Base-by-base conservation (phyloP, 2,113 vertebrate species). In the Onychostruthus taczanowskii region DNA sequence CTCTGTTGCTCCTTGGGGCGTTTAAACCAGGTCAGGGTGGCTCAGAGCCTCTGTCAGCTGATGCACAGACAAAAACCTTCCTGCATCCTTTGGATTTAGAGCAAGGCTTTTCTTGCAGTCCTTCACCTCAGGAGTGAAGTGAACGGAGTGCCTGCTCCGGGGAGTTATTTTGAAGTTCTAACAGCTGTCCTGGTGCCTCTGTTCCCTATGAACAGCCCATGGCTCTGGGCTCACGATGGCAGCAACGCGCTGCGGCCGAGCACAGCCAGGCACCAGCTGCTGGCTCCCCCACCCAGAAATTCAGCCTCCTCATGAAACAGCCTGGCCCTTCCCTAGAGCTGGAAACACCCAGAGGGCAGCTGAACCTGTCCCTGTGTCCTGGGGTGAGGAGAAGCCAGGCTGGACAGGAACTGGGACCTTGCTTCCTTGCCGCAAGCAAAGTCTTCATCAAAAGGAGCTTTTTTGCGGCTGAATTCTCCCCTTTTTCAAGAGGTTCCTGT, bases 191-290 rank as follows among this genome's bases (percentile, higher is more conserved):
- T 1, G 8, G 10, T 11, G 13, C 47, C 27, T 21, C 19, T 30
- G 19, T 7, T 62, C 35, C 67, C 24, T 18, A 41, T 5, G 9
- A 8, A 5, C 58, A 47, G 8, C 3, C 75, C 59, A 19, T 43
- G 17, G 1, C 33, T 62, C 61, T 13, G 70, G 75, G 69, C 97
- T 97, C 94, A 91, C 4, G 97, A 49, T 95, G 97, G 97, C 96
- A 96, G 94, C 88, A 91, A 19, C 1, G 91, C 10, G 56, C 89
- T 52, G 84, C 10, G 33, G 68, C 56, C 58, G 16, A 88, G 73
- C 52, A 2, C 24, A 10, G 37, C 0, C 3, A 16, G 28, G 31
- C 14, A 4, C 17, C 1, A 20, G 37, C 46, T 10, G 27, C 17
- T 31, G 41, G 11, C 39, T 90, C 52, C 26, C 58, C 18, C 43